Evolutionary conservation across 2,888 invertebrate genomes (phyloP).

Genomic region (Plutella xylostella): DNA sequence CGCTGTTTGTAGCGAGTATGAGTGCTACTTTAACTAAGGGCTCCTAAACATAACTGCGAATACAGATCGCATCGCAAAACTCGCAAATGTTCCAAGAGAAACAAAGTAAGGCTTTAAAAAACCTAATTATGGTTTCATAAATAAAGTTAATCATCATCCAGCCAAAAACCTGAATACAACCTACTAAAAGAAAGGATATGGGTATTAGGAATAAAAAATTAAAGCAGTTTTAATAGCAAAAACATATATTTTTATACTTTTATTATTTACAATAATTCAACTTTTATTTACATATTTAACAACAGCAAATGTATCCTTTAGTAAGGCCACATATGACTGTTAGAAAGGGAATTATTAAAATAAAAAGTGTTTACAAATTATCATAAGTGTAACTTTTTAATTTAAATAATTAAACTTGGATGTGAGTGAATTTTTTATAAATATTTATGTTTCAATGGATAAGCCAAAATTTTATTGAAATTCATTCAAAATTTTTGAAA

Average conservation of each 20-base stretch:
- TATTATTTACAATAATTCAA: constrained; percentile 68
- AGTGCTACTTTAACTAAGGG: constrained; percentile 32
- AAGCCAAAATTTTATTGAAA: constrained; percentile 27
- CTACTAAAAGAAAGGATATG: no score
- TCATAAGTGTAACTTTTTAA: background rate
- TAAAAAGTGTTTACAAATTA: constrained; percentile 33
- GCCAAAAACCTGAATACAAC: no score
- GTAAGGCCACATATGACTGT: constrained; percentile 57
- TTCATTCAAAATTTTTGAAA: constrained; percentile 29
- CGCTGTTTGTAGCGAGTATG: constrained; percentile 51
- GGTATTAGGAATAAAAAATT: background rate
- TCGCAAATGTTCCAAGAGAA: no score
- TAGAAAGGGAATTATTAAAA: constrained; percentile 39
- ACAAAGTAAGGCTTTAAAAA: no score
- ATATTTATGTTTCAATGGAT: constrained; percentile 31
- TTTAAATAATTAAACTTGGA: constrained; percentile 3
- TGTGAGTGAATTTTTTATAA: constrained; percentile 18
- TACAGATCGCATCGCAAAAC: no score
- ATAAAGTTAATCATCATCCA: no score
- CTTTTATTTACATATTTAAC: constrained; percentile 68
- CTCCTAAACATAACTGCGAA: no score
- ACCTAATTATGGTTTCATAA: no score
- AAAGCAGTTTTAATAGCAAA: constrained; percentile 41
- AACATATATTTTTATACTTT: constrained; percentile 66
- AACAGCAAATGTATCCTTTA: constrained; percentile 54